These are phyloP conservation scores for Egretta garzetta DNA, from an alignment of 2,113 vertebrate genomes.

Conservation along the genomic window DNA sequence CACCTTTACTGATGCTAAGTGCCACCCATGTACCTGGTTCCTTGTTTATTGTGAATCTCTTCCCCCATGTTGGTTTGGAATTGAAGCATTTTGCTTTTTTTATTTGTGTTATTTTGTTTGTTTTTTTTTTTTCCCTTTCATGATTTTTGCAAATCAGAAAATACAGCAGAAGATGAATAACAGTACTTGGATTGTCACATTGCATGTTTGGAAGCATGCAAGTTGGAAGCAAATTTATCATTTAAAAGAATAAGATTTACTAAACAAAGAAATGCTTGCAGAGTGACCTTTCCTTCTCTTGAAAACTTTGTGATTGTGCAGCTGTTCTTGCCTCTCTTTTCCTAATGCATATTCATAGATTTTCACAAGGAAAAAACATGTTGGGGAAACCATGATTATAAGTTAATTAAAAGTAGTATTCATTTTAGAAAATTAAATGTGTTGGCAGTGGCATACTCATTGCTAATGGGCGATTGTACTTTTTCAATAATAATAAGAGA, in stretches of 20 bases:
- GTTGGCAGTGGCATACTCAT: not conserved
- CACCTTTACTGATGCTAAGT: not conserved
- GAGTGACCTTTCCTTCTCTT: conserved; percentile 6
- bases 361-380: not conserved
- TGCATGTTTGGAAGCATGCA: not conserved
- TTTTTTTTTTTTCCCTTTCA: not conserved
- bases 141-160: not conserved
- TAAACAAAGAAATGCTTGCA: not conserved
- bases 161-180: not conserved
- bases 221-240: not conserved
- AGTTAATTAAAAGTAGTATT: conserved; percentile 50
- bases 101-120: not conserved
- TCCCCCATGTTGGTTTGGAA: not conserved
- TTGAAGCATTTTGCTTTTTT: not conserved
- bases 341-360: conserved; percentile 2
- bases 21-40: not conserved
- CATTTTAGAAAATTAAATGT: conserved; percentile 27
- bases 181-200: not conserved
- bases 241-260: not conserved
- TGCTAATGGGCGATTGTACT: conserved; percentile 26
- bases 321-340: conserved; percentile 19
- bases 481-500: conserved; percentile 30
- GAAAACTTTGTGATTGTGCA: conserved; percentile 1
- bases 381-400: conserved; percentile 13
- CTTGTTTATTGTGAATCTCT: not conserved